These are phyloP conservation scores for Apamea crenata DNA, from an alignment of 2,888 invertebrate genomes.

Conservation along the genomic window DNA sequence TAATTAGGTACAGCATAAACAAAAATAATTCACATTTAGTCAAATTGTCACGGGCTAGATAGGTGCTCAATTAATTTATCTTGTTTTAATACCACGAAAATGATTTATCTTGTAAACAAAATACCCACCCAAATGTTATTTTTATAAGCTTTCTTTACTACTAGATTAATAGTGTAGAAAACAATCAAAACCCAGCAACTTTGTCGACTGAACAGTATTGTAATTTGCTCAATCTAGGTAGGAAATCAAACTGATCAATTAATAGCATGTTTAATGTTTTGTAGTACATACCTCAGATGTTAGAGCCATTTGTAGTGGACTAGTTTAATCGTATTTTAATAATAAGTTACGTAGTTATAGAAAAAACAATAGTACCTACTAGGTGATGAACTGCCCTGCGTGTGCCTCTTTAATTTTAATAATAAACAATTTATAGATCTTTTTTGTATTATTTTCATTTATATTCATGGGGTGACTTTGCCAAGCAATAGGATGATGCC, in stretches of 20 bases:
- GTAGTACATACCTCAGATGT: constrained; percentile 39
- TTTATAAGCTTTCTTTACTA: constrained; percentile 35
- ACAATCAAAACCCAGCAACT: constrained; percentile 30
- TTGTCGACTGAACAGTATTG: constrained; percentile 62
- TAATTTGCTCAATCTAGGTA: constrained; percentile 68
- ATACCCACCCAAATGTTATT: constrained; percentile 35
- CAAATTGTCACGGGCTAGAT: constrained; percentile 17
- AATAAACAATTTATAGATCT: constrained; percentile 58
- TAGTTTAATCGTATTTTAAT: constrained; percentile 26
- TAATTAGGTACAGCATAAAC: constrained; percentile 10
- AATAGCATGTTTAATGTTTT: constrained; percentile 51
- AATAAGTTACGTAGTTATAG: constrained; percentile 33
- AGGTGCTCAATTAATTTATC: constrained; percentile 14
- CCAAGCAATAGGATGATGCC: background rate
- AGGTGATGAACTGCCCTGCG: constrained; percentile 63
- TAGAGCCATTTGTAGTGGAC: constrained; percentile 34
- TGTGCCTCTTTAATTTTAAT: constrained; percentile 63
- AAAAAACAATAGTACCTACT: constrained; percentile 32
- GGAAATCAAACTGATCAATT: constrained; percentile 49
- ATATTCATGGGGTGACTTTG: no score
- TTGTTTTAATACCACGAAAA: constrained; percentile 8
- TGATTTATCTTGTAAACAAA: constrained; percentile 7
- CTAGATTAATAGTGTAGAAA: constrained; percentile 12
- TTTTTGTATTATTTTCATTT: background rate
- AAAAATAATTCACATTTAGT: constrained; percentile 24